Conservation (phyloP, 1,140 invertebrate genomes). For the Homarus americanus region DNA sequence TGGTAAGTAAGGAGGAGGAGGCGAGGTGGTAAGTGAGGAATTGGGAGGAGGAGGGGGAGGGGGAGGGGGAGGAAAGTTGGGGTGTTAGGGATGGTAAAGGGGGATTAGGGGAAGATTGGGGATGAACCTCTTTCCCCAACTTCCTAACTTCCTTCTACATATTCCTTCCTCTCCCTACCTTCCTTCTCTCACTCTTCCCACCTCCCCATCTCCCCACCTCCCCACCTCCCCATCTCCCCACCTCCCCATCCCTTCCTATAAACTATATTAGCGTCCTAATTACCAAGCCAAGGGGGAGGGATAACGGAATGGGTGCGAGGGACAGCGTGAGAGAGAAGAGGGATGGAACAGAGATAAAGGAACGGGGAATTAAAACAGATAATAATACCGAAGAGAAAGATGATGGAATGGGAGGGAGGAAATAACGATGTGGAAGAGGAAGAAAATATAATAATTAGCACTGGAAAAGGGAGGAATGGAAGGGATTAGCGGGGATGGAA, state of each 20-base stretch:
- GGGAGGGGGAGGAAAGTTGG: not conserved
- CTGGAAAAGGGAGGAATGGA: no score
- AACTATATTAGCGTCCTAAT: not conserved
- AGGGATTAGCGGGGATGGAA: no score
- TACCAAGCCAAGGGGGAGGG: not conserved
- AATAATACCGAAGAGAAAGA: constrained; percentile 8
- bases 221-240: constrained; percentile 7
- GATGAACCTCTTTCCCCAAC: not conserved
- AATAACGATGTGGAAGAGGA: not conserved
- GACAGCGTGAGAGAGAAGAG: no score
- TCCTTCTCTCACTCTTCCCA: not conserved
- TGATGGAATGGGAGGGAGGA: not conserved
- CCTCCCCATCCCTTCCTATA: not conserved
- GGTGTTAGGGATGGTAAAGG: not conserved
- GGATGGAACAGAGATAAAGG: not conserved
- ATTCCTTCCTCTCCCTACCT: no score
- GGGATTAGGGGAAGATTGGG: not conserved
- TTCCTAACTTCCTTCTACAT: no score
- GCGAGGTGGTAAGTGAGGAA: not conserved
- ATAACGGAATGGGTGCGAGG: not conserved
- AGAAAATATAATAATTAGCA: not conserved
- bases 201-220: not conserved
- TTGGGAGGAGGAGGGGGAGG: not conserved
- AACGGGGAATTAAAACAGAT: not conserved
- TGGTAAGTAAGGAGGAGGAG: not conserved